Evolutionary conservation across 2,113 vertebrate species (phyloP).

Genomic region (Emydura subglobosa): DNA sequence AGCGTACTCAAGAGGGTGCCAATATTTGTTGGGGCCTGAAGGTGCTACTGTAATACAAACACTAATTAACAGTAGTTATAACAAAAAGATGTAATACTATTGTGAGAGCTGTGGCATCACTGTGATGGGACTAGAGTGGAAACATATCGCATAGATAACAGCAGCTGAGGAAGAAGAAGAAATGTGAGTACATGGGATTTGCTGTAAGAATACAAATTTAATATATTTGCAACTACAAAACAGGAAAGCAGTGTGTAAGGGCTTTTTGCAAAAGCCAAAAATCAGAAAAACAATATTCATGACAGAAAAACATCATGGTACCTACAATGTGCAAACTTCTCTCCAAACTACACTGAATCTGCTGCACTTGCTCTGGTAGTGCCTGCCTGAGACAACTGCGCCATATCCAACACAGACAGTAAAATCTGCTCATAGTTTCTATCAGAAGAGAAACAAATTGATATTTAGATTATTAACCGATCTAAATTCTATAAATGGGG

Average conservation of each 20-base stretch:
- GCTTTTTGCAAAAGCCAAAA: neutral
- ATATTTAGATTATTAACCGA: neutral
- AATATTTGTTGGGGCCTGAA: neutral
- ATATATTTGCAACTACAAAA: neutral
- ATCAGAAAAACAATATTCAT: neutral
- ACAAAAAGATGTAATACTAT: fast-evolving
- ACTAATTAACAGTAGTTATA: neutral
- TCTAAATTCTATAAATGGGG: neutral
- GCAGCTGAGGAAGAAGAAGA: neutral
- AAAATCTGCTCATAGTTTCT: neutral
- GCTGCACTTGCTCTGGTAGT: neutral
- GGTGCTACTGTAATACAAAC: neutral
- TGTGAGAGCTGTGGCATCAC: neutral
- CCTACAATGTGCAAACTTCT: neutral
- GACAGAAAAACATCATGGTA: neutral
- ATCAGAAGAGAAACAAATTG: neutral
- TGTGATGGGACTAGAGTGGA: neutral
- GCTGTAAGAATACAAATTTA: neutral
- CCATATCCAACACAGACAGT: neutral
- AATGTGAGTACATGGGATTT: neutral
- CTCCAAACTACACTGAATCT: neutral
- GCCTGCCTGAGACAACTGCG: neutral
- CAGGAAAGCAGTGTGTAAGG: neutral
- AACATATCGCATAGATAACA: neutral
- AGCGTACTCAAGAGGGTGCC: neutral